phyloP scores from a whole-genome alignment of 2,888 invertebrate species.

The Gymnoscelis rufifasciata region DNA sequence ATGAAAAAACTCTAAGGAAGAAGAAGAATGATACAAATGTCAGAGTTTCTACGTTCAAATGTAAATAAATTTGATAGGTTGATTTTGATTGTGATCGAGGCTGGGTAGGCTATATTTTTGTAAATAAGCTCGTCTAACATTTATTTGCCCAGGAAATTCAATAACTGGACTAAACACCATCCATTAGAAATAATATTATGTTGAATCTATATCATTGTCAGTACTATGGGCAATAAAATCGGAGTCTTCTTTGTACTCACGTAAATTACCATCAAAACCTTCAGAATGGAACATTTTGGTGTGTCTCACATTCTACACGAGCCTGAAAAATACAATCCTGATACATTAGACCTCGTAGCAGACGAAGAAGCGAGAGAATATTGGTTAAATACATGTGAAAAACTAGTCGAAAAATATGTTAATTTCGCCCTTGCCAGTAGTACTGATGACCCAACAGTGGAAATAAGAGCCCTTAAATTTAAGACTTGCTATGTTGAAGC shows the following conservation, averaged over 20 bases:
- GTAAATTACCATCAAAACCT: slow-evolving; percentile 14
- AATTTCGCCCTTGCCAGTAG: slow-evolving; percentile 86
- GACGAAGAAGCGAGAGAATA: slow-evolving; percentile 92
- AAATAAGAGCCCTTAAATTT: slow-evolving; percentile 88
- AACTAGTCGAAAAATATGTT: slow-evolving; percentile 90
- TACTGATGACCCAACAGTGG: slow-evolving; percentile 85
- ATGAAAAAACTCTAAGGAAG: too few relatives aligned
- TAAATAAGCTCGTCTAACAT: too few relatives aligned
- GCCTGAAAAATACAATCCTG: slow-evolving; percentile 90
- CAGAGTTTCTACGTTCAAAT: too few relatives aligned
- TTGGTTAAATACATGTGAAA: slow-evolving; percentile 95
- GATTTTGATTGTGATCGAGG: too few relatives aligned
- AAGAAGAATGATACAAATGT: too few relatives aligned
- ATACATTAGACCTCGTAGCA: slow-evolving; percentile 92
- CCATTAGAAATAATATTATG: too few relatives aligned
- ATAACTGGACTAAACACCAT: too few relatives aligned
- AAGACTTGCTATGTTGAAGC: slow-evolving; percentile 90
- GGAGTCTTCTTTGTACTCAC: not conserved
- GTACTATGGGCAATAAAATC: slow-evolving; percentile 44
- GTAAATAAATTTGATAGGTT: too few relatives aligned
- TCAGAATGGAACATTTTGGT: slow-evolving; percentile 69
- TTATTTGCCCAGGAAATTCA: too few relatives aligned
- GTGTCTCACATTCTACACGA: slow-evolving; percentile 83
- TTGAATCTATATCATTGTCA: not conserved
- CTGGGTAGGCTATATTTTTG: too few relatives aligned